These are phyloP conservation scores for Cyprinodon brontotheroides DNA, from an alignment of 2,113 vertebrate genomes.

Conservation along the genomic window DNA sequence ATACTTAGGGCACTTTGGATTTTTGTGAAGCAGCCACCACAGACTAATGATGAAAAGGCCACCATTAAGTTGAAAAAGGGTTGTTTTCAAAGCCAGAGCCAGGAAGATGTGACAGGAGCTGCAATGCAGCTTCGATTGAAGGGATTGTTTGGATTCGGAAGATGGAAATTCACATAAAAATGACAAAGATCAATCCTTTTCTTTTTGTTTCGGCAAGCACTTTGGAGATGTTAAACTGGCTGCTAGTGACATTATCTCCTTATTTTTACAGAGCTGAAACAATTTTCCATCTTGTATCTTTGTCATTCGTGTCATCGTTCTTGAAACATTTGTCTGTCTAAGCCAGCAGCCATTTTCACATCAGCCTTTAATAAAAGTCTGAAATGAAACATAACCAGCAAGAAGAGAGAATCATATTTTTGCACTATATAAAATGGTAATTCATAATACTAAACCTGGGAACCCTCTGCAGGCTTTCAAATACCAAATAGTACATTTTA, in stretches of 20 bases:
- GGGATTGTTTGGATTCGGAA: constrained; percentile 41
- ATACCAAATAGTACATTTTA: background rate
- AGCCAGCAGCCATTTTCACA: background rate
- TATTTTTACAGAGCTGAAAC: background rate
- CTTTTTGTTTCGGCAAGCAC: constrained; percentile 21
- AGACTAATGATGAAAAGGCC: constrained; percentile 31
- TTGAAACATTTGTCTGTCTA: background rate
- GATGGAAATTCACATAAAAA: constrained; percentile 13
- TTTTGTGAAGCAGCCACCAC: constrained; percentile 22
- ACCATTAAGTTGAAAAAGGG: constrained; percentile 11
- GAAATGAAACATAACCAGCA: background rate
- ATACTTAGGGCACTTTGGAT: constrained; percentile 30
- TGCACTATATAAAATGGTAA: background rate
- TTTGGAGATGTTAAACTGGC: constrained; percentile 28
- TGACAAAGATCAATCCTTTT: constrained; percentile 42
- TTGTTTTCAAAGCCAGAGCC: constrained; percentile 8
- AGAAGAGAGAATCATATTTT: background rate
- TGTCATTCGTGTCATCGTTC: constrained; percentile 11
- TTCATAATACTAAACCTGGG: background rate
- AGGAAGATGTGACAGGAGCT: background rate
- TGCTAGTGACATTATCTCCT: constrained; percentile 4
- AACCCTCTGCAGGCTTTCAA: background rate
- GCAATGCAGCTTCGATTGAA: constrained; percentile 24
- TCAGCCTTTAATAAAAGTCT: background rate
- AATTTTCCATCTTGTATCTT: constrained; percentile 1